A percentile compares a stretch with the other conserved stretches of the same genome.
These are phyloP conservation scores for Heteromormyrus szaboi DNA, from an alignment of 2,797 vertebrate species.

Conservation along the genomic window DNA sequence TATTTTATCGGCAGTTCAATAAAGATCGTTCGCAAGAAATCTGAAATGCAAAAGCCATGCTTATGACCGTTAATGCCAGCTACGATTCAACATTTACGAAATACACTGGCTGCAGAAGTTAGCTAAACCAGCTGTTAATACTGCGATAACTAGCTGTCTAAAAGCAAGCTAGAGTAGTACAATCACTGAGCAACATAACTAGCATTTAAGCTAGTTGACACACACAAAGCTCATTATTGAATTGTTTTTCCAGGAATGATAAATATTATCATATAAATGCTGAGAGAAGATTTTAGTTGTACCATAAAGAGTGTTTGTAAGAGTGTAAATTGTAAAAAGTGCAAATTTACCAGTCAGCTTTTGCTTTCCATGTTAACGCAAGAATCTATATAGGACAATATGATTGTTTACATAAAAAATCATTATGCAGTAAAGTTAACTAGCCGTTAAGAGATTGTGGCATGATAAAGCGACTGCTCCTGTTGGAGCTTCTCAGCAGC, in stretches of 20 bases:
- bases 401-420: not conserved
- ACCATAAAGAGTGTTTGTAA: not conserved
- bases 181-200: not conserved
- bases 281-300: not conserved
- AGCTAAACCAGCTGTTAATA: not conserved
- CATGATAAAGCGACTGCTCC: not conserved
- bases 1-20: not conserved
- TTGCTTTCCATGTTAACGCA: not conserved
- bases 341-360: not conserved
- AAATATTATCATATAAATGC: not conserved
- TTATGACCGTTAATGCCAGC: not conserved
- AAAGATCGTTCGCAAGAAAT: not conserved
- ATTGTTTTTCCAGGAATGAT: not conserved
- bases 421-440: not conserved
- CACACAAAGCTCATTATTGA: not conserved
- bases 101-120: not conserved
- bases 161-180: not conserved
- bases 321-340: not conserved
- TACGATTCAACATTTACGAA: not conserved
- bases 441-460: not conserved
- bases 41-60: not conserved
- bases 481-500: not conserved
- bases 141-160: not conserved
- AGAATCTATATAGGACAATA: not conserved
- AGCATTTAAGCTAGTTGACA: not conserved